Evolutionary conservation across 2,113 vertebrate species (phyloP), one percentile per base, ranked within the genome.

Genomic region (Stigmatopora nigra): DNA sequence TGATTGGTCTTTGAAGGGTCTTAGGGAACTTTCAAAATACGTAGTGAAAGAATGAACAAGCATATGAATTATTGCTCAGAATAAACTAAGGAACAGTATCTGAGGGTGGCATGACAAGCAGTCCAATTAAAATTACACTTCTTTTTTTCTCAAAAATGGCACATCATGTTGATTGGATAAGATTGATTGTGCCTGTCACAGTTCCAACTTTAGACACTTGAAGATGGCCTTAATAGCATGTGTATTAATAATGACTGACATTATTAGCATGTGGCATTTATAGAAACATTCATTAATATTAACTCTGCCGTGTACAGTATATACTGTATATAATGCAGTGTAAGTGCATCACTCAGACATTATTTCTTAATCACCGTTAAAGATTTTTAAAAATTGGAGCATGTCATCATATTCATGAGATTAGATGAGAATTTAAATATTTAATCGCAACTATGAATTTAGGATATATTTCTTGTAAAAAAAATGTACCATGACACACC

Each of bases 211-310:
- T 31, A 71, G 79, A 76, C 75, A 77, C 19, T 59, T 73, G 16
- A 22, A 57, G 69, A 70, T 52, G 47, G 35, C 58, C 53, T 63
- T 79, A 82, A 88, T 86, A 78, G 72, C 76, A 55, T 41, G 38
- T 80, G 73, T 77, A 82, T 83, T 77, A 83, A 77, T 83, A 68
- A 83, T 84, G 67, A 82, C 19, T 68, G 48, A 80, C 62, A 79
- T 70, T 56, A 71, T 75, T 67, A 67, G 75, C 72, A 73, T 73
- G 68, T 76, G 72, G 62, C 79, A 81, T 69, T 82, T 62, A 41
- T 41, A 82, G 74, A 22, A 61, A 64, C 22, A 59, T 60, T 19
- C 73, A 81, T 71, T 63, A 80, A 73, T 85, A 75, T 80, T 71
- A 70, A 47, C 64, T 67, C 41, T 5, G 58, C 73, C 73, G 79